These are phyloP conservation scores for Papilio elwesi DNA, from an alignment of 2,888 invertebrate genomes.

Conservation along the genomic window DNA sequence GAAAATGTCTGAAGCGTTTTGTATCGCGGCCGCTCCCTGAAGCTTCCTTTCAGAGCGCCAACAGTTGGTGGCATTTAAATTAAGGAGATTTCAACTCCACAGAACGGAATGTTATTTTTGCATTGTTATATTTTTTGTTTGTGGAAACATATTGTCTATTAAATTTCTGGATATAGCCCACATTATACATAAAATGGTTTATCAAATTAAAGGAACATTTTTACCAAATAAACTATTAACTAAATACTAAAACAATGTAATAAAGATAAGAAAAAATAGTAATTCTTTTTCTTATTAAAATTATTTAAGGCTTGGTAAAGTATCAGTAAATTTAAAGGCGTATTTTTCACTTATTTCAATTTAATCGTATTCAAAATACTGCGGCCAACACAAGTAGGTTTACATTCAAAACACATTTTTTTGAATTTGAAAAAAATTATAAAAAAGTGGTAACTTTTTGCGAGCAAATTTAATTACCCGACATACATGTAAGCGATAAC, in stretches of 20 bases:
- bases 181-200: no score
- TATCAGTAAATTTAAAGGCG: no score
- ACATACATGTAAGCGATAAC: conserved; percentile 7
- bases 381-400: background rate
- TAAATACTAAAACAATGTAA: no score
- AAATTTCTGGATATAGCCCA: background rate
- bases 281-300: no score
- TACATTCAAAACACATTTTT: background rate
- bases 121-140: conserved; percentile 35
- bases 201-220: no score
- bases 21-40: conserved; percentile 28
- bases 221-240: no score
- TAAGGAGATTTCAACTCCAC: conserved; percentile 36
- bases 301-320: no score
- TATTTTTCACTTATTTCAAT: no score
- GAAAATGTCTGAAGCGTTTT: conserved; percentile 34
- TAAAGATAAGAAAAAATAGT: no score
- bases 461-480: conserved; percentile 1
- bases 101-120: conserved; percentile 39
- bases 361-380: no score
- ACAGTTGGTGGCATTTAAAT: conserved; percentile 38
- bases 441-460: background rate
- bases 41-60: conserved; percentile 22
- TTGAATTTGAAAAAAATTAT: background rate
- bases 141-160: conserved; percentile 18